Conservation (phyloP, 1,140 invertebrate genomes). For the Babylonia areolata region DNA sequence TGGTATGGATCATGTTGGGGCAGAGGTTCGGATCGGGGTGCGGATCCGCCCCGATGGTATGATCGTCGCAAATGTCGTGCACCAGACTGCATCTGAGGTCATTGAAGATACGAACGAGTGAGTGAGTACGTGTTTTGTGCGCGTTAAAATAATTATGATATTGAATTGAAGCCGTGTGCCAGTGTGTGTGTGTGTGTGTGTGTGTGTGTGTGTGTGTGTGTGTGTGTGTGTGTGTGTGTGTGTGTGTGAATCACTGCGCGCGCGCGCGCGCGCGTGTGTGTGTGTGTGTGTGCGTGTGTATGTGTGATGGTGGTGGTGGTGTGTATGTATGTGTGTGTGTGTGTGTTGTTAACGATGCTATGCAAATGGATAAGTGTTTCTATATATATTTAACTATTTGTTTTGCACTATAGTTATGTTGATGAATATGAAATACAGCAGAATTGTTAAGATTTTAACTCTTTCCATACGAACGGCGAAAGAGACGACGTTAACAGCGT, state of each 20-base stretch:
- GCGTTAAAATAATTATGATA: too few relatives aligned
- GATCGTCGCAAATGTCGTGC: background rate
- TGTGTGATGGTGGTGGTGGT: too few relatives aligned
- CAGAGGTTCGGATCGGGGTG: background rate
- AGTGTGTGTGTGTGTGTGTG: background rate
- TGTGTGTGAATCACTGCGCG: background rate
- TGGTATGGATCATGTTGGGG: background rate
- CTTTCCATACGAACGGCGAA: too few relatives aligned
- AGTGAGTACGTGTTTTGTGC: background rate
- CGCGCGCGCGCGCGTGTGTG: background rate
- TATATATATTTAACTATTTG: too few relatives aligned
- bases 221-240: background rate
- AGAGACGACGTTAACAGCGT: too few relatives aligned
- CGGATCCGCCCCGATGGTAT: background rate
- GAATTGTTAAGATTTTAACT: too few relatives aligned
- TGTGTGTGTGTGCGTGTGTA: background rate
- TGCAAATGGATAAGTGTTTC: too few relatives aligned
- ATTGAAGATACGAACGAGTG: too few relatives aligned
- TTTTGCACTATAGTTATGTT: too few relatives aligned
- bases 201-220: slow-evolving; percentile 16
- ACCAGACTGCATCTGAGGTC: background rate
- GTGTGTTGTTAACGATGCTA: background rate
- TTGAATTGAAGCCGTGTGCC: too few relatives aligned
- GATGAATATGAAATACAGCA: too few relatives aligned
- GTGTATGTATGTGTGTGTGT: background rate